Percentiles rank a stretch among this genome's conserved stretches.
Evolutionary conservation across 2,888 invertebrate species (phyloP).

Genomic region (Parnassius mnemosyne): DNA sequence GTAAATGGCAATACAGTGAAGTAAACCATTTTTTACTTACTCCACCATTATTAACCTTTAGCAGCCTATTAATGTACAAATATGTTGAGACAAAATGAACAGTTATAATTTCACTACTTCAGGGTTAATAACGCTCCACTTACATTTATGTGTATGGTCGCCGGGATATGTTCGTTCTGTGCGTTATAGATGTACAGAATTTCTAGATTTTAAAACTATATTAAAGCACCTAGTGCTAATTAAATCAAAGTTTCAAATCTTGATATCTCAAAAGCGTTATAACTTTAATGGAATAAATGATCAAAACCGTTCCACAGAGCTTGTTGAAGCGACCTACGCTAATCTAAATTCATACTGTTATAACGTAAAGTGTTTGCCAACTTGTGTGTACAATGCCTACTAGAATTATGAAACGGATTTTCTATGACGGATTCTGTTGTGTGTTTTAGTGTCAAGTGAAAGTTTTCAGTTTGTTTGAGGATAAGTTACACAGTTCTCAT

Average conservation of each 20-base stretch:
- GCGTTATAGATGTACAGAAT: too few species aligned
- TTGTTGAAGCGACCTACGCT: constrained; percentile 31
- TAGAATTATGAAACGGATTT: constrained; percentile 28
- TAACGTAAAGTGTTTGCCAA: constrained; percentile 35
- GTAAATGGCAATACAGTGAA: too few species aligned
- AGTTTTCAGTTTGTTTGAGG: constrained; percentile 31
- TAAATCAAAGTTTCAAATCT: constrained; percentile 32
- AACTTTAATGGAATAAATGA: constrained; percentile 74
- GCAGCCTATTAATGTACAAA: too few species aligned
- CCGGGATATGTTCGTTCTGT: too few species aligned
- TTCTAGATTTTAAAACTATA: neutral
- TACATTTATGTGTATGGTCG: too few species aligned
- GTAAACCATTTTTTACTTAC: too few species aligned
- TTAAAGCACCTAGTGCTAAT: constrained; percentile 22
- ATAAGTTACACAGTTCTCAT: constrained; percentile 5
- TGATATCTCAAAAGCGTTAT: constrained; percentile 41
- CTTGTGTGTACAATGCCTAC: constrained; percentile 30
- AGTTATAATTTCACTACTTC: too few species aligned
- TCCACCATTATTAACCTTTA: too few species aligned
- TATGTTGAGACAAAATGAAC: too few species aligned
- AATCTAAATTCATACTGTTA: constrained; percentile 57
- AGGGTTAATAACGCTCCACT: too few species aligned
- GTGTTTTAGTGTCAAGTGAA: constrained; percentile 10
- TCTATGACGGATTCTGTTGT: constrained; percentile 14
- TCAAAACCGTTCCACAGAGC: constrained; percentile 40